Base-by-base conservation (phyloP, 2,113 vertebrate genomes). In the Todiramphus saurophagus region DNA sequence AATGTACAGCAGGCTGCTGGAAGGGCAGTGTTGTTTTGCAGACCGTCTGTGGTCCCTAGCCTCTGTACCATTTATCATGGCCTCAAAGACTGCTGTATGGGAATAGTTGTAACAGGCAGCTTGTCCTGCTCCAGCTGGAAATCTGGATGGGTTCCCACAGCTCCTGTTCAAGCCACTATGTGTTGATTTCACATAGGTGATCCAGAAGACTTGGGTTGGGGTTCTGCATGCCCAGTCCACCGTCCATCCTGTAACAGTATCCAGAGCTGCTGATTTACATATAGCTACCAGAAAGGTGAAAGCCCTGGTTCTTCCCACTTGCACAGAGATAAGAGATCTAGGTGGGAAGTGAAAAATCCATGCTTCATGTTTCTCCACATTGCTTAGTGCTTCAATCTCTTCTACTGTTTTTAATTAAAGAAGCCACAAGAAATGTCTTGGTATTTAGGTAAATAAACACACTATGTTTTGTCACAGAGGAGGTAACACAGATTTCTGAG, bases 161-260 rank as follows among this genome's bases (percentile, higher is more conserved):
- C 77, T 91, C 46, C 74, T 0, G 0, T 69, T 44, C 0, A 4
- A 78, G 80, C 31, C 30, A 7, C 10, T 30, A 1, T 24, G 17
- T 64, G 16, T 17, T 10, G 31, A 43, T 91, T 87, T 89, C 23
- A 73, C 27, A 10, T 5, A 28, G 11, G 43, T 2, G 8, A 37
- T 39, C 33, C 51, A 7, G 39, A 60, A 1, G 0, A 7, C 73
- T 67, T 60, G 39, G 23, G 6, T 4, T 74, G 21, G 17, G 4
- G 3, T 59, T 43, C 23, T 59, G 27, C 33, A 31, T 7, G 25
- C 17, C 10, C 16, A 43, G 23, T 31, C 58, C 28, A 6, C 51
- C 24, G 30, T 73, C 39, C n/a, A 63, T 11, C n/a, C 56, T 59
- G 31, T 19, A 41, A 41, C 27, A 28, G 1, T 6, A 16, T 59